Evolutionary conservation across 30 jellyfish, hydroid and myxozoan species (phyloP).

Genomic region (Haliclystus octoradiatus): DNA sequence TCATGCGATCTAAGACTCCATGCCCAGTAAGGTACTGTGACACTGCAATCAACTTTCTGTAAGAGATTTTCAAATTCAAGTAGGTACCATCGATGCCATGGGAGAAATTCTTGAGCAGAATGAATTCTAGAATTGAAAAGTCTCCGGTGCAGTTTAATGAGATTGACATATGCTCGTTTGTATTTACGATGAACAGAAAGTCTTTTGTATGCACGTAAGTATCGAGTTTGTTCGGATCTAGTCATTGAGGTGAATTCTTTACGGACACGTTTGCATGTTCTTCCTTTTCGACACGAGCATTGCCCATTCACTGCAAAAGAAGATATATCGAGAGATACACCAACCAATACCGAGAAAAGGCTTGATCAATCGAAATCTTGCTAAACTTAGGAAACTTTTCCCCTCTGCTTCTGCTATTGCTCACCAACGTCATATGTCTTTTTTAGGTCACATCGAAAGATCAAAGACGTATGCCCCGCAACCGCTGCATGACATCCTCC

Average conservation of each 20-base stretch:
- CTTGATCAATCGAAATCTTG: no score
- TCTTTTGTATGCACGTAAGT: background rate
- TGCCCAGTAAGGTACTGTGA: conserved; percentile 37
- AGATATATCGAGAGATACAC: no score
- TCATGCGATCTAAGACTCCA: conserved; percentile 15
- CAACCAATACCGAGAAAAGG: no score
- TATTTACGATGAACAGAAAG: background rate
- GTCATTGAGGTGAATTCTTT: conserved; percentile 27
- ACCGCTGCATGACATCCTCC: no score
- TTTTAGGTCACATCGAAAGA: no score
- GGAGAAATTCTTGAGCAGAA: background rate
- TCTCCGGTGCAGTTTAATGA: background rate
- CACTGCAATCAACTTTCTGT: conserved; percentile 29
- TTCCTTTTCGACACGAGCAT: no score
- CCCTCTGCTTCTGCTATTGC: no score
- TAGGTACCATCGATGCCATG: conserved; percentile 45
- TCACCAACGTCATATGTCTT: no score
- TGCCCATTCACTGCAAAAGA: no score
- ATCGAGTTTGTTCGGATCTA: conserved; percentile 3
- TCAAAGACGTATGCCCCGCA: no score
- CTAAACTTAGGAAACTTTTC: no score
- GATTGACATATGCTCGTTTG: conserved; percentile 2
- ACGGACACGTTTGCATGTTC: conserved; percentile 25
- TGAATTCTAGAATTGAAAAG: conserved; percentile 15
- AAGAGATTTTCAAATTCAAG: conserved; percentile 16